Evolutionary conservation across 2,797 vertebrate genomes (phyloP).

Genomic region (Threskiornis aethiopicus): DNA sequence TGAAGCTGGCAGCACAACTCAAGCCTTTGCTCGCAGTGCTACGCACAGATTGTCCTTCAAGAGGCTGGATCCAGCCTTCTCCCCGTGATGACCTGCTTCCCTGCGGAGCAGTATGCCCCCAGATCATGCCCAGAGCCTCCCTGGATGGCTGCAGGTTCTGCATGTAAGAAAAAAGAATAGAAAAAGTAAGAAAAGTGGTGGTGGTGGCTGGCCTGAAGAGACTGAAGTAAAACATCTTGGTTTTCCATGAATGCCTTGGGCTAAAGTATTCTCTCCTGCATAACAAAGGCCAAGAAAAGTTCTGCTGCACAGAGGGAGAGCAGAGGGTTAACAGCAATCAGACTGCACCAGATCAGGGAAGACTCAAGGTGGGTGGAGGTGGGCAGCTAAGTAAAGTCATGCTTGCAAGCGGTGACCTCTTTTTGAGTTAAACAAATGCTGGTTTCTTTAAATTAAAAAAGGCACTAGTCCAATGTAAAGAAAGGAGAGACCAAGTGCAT

Average conservation of each 20-base stretch:
- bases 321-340: not conserved
- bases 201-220: not conserved
- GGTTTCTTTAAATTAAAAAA: conserved; percentile 57
- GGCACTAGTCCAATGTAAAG: conserved; percentile 63
- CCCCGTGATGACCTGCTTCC: rapidly evolving
- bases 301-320: not conserved
- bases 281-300: not conserved
- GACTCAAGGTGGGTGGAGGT: not conserved
- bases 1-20: not conserved
- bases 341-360: not conserved
- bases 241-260: not conserved
- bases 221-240: not conserved
- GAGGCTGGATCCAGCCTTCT: not conserved
- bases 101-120: not conserved
- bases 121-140: not conserved
- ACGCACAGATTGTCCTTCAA: rapidly evolving
- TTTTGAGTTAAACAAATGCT: conserved; percentile 41
- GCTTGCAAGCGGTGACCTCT: not conserved
- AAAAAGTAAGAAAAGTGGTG: not conserved
- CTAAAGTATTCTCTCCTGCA: not conserved
- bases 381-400: not conserved
- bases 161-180: not conserved
- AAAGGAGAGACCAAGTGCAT: not conserved
- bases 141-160: not conserved
- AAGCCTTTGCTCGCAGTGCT: not conserved